A percentile compares a stretch with the other conserved stretches of the same genome.
These are phyloP conservation scores for Incurvaria masculella DNA, from an alignment of 2,888 invertebrate genomes.

Conservation along the genomic window DNA sequence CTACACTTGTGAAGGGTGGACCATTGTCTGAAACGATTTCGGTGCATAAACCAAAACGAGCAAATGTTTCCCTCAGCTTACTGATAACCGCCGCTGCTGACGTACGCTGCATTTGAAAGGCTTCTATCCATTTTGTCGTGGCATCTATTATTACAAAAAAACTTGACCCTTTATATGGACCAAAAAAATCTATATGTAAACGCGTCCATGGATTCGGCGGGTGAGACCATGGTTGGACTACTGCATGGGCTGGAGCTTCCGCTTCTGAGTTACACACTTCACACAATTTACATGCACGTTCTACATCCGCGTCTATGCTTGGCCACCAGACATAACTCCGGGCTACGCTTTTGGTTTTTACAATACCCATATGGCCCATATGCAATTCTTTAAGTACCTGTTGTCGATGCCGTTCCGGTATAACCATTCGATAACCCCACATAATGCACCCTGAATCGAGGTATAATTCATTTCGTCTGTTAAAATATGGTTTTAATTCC, in stretches of 20 bases:
- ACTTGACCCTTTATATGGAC: background rate
- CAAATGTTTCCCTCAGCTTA: background rate
- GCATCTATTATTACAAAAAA: constrained; percentile 1
- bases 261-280: background rate
- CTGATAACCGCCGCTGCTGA: background rate
- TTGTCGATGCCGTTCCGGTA: too few species aligned
- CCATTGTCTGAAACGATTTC: constrained; percentile 4
- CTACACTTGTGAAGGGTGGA: constrained; percentile 1
- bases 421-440: too few species aligned
- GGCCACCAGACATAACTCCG: background rate
- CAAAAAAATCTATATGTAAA: constrained; percentile 1
- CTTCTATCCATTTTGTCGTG: constrained; percentile 1
- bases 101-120: background rate
- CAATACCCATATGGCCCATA: background rate
- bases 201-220: background rate
- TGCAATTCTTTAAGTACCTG: background rate
- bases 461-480: too few species aligned
- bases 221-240: background rate
- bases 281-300: background rate
- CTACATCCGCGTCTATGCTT: background rate
- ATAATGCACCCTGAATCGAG: too few species aligned
- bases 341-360: background rate
- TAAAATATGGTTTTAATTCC: too few species aligned
- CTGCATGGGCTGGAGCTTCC: background rate
- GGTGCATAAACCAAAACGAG: background rate